These are phyloP conservation scores for Atherinosoma microstoma DNA, from an alignment of 2,797 vertebrate genomes.

Conservation along the genomic window DNA sequence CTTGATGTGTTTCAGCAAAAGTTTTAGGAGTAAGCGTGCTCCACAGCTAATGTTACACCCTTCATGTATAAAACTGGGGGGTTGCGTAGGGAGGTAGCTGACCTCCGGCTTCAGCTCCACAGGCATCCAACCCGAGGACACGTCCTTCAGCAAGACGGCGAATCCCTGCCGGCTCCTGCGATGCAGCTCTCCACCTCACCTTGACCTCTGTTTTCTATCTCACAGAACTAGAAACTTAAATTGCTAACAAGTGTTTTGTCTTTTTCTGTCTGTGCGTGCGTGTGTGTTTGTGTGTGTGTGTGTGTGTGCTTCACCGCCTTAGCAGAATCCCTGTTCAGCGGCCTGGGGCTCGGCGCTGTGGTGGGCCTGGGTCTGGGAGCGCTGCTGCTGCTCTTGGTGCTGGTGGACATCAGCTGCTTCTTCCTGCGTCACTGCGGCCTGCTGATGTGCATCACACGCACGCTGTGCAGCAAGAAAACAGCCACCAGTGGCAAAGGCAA, in stretches of 20 bases:
- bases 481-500: constrained; percentile 95
- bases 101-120: constrained; percentile 16
- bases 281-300: constrained; percentile 36
- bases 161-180: constrained; percentile 18
- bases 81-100: neutral
- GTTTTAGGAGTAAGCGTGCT: neutral
- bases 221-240: constrained; percentile 6
- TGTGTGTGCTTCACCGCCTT: constrained; percentile 70
- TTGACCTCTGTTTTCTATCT: constrained; percentile 16
- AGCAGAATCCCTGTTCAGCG: constrained; percentile 98
- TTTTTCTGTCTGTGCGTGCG: constrained; percentile 25
- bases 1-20: constrained; percentile 46
- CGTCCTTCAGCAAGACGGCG: constrained; percentile 19
- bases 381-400: constrained; percentile 92
- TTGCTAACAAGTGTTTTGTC: constrained; percentile 68
- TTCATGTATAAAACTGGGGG: neutral
- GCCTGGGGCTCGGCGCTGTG: constrained; percentile 93
- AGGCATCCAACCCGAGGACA: neutral
- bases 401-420: constrained; percentile 96
- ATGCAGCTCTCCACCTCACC: constrained; percentile 13
- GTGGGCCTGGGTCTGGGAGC: constrained; percentile 93
- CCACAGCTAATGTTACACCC: neutral
- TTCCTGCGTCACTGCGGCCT: constrained; percentile 96
- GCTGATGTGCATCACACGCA: constrained; percentile 96
- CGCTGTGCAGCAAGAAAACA: constrained; percentile 94